Evolutionary conservation across 2,113 vertebrate genomes (phyloP).

Genomic region (Clupea harengus): DNA sequence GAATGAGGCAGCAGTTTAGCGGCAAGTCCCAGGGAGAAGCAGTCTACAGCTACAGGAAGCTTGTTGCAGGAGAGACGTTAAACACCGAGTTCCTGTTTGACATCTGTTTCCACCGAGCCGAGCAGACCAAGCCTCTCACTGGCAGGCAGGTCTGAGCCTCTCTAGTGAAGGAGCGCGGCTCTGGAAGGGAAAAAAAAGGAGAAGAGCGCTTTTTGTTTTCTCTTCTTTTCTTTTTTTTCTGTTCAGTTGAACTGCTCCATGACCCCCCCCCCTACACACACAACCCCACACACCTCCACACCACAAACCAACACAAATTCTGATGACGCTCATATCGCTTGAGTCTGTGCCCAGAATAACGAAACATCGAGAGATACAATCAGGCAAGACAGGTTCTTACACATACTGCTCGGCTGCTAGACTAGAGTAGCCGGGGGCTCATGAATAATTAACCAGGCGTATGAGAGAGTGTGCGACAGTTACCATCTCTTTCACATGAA

Average conservation of each 20-base stretch:
- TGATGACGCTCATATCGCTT: conserved; percentile 47
- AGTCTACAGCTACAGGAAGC: conserved; percentile 78
- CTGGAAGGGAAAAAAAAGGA: not conserved
- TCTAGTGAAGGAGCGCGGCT: not conserved
- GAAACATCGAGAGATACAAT: conserved; percentile 52
- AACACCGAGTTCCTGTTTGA: conserved; percentile 75
- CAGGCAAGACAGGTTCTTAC: conserved; percentile 59
- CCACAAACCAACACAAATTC: conserved; percentile 27
- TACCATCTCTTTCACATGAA: not conserved
- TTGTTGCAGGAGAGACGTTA: conserved; percentile 66
- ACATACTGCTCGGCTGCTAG: conserved; percentile 43
- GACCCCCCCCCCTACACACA: conserved; percentile 51
- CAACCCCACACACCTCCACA: conserved; percentile 32
- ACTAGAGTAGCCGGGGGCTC: conserved; percentile 49
- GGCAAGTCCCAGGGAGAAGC: conserved; percentile 47
- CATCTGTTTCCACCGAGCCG: conserved; percentile 68
- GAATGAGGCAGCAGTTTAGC: conserved; percentile 87
- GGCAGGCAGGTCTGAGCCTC: conserved; percentile 3
- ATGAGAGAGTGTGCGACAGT: conserved; percentile 30
- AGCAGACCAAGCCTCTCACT: conserved; percentile 28
- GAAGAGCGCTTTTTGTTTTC: not conserved
- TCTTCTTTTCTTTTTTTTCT: conserved; percentile 6
- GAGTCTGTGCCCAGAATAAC: conserved; percentile 57
- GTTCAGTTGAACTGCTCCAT: conserved; percentile 57
- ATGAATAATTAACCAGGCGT: conserved; percentile 60